These are phyloP conservation scores for Cephonodes hylas DNA, from an alignment of 2,888 invertebrate genomes.

Conservation along the genomic window DNA sequence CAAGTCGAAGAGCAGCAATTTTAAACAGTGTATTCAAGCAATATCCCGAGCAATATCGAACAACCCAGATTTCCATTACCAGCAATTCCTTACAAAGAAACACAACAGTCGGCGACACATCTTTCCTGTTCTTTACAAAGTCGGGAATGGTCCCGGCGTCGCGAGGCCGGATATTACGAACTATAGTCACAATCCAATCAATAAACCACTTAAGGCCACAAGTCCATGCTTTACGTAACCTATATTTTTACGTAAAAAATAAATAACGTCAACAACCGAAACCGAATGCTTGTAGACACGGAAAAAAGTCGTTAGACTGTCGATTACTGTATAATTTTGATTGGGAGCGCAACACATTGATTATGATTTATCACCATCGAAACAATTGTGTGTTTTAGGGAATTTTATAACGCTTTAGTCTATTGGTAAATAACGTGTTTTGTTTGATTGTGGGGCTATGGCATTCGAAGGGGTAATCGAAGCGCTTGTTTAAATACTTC, in stretches of 20 bases:
- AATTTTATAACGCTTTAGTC: neutral
- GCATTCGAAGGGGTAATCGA: neutral
- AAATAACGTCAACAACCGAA: slow-evolving; percentile 32
- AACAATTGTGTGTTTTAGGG: neutral
- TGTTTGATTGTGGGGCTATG: neutral
- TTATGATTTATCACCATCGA: slow-evolving; percentile 33
- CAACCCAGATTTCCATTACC: neutral
- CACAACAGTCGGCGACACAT: neutral
- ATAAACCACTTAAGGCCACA: slow-evolving; percentile 11
- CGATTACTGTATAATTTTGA: slow-evolving; percentile 38
- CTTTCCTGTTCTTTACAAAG: neutral
- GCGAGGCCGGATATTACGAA: neutral
- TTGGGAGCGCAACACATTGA: slow-evolving; percentile 34
- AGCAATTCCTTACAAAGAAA: neutral
- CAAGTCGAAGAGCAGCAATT: neutral
- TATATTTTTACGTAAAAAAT: slow-evolving; percentile 26
- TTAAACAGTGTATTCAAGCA: neutral
- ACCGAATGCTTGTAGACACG: slow-evolving; percentile 41
- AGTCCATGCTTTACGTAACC: slow-evolving; percentile 11
- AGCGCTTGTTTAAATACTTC: neutral
- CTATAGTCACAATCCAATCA: slow-evolving; percentile 5
- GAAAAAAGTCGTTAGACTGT: slow-evolving; percentile 46
- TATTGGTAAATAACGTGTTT: neutral
- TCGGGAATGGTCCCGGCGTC: neutral
- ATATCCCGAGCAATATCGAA: neutral